Base-by-base conservation (phyloP, 2,113 vertebrate genomes). In the Siniperca knerii region DNA sequence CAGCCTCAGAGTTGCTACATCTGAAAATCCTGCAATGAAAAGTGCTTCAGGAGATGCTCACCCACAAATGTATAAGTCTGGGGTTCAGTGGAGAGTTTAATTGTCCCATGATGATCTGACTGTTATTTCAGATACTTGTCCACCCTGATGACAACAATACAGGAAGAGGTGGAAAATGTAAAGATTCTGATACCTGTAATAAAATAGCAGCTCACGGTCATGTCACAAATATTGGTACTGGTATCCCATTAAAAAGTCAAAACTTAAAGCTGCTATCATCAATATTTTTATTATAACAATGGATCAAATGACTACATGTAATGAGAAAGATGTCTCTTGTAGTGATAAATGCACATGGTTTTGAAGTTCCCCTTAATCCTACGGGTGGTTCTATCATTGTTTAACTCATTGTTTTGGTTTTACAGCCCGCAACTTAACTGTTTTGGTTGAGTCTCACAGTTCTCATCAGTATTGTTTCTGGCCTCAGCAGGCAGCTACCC, bases 101-200 rank as follows among this genome's bases (percentile, higher is more conserved):
- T 2, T 55, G 35, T 29, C 55, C 29, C 9, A 11, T 75, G 13
- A 16, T 35, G 33, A 42, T 46, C 13, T 37, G 21, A 75, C 44
- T 46, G 42, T 15, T 68, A 37, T 55, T 61, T 70, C 57, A 42
- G 23, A 65, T 21, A 54, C 54, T 61, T 80, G 75, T n/a, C 44
- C n/a, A 50, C 5, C 6, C 0, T 15, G 48, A 37, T 40, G n/a
- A 25, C 37, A 60, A 52, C 35, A 48, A 42, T 42, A 66, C 7
- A 10, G 35, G 5, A 42, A n/a, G 13, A 29, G 5, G 20, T 65
- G 40, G 25, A 52, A 52, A 20, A 75, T 40, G 8, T 1, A 52
- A 71, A 54, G 16, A 60, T 21, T 37, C 23, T 52, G 23, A 33
- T 20, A n/a, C 10, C 40, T 60, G 68, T 46, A 74, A 29, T 50